A percentile compares a stretch with the other conserved stretches of the same genome.
Evolutionary conservation across 2,888 invertebrate genomes (phyloP).

Genomic region (Suillia variegata): DNA sequence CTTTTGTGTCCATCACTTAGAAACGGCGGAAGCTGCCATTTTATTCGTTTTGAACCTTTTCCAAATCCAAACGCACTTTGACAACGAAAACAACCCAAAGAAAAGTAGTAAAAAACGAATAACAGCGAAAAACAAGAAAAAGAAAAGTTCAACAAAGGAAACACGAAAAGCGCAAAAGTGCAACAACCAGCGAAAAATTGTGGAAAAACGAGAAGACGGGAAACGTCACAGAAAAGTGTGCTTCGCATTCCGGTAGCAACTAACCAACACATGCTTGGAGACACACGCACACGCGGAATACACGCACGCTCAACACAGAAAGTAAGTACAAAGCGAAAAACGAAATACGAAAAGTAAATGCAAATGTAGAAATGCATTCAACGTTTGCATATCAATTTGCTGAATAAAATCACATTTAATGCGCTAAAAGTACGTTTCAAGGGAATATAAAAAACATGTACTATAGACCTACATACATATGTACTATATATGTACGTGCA

Average conservation of each 20-base stretch:
- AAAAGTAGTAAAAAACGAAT: background rate
- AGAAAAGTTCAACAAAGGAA: background rate
- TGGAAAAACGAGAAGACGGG: background rate
- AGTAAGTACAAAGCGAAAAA: conserved; percentile 1
- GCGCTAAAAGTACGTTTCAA: background rate
- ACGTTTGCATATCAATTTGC: background rate
- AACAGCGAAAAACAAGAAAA: background rate
- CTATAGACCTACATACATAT: too few relatives aligned
- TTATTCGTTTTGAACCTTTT: background rate
- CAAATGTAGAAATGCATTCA: too few relatives aligned
- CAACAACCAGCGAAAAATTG: background rate
- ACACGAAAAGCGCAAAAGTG: background rate
- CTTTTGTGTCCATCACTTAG: background rate
- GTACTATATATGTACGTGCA: too few relatives aligned
- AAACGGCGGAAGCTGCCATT: background rate
- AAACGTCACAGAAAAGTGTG: background rate
- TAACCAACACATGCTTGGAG: background rate
- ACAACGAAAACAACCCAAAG: background rate
- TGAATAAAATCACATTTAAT: background rate
- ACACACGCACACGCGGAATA: background rate
- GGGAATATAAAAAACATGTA: too few relatives aligned
- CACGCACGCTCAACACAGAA: background rate
- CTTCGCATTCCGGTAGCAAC: background rate
- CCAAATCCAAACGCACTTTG: background rate
- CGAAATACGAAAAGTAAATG: background rate